Evolutionary conservation across 2,888 invertebrate genomes (phyloP).

Genomic region (Dicyrtomina minuta): DNA sequence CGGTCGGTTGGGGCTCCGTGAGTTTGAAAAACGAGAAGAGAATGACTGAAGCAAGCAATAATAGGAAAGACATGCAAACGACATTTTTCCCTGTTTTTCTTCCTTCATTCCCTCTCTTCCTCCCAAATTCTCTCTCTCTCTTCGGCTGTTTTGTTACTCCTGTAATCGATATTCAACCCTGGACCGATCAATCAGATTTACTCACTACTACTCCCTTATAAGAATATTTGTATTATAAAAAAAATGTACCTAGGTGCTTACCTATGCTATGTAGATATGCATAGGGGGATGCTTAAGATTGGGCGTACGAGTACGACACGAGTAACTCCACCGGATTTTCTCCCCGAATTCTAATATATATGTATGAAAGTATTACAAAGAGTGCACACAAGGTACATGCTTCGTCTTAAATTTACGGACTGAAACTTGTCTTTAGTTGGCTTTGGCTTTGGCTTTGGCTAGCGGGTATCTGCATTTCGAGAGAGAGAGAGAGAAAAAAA

Average conservation of each 20-base stretch:
- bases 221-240: too few species aligned
- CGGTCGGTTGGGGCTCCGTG: neutral
- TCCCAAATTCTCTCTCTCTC: slow-evolving; percentile 1
- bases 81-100: slow-evolving; percentile 36
- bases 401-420: neutral
- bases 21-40: slow-evolving; percentile 27
- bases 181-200: slow-evolving; percentile 46
- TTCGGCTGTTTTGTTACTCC: slow-evolving; percentile 30
- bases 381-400: neutral
- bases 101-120: slow-evolving; percentile 6
- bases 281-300: too few species aligned
- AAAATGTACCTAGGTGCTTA: neutral
- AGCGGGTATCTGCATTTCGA: slow-evolving; percentile 8
- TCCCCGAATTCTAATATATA: too few species aligned
- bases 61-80: slow-evolving; percentile 46
- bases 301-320: too few species aligned
- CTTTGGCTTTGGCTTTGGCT: too few species aligned
- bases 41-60: slow-evolving; percentile 33
- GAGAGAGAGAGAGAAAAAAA: neutral
- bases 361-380: too few species aligned
- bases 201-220: neutral
- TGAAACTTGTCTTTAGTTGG: too few species aligned
- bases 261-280: too few species aligned
- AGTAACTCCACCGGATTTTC: too few species aligned
- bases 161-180: slow-evolving; percentile 49